Conservation (phyloP, 2,113 vertebrate genomes). For the Nestor notabilis region DNA sequence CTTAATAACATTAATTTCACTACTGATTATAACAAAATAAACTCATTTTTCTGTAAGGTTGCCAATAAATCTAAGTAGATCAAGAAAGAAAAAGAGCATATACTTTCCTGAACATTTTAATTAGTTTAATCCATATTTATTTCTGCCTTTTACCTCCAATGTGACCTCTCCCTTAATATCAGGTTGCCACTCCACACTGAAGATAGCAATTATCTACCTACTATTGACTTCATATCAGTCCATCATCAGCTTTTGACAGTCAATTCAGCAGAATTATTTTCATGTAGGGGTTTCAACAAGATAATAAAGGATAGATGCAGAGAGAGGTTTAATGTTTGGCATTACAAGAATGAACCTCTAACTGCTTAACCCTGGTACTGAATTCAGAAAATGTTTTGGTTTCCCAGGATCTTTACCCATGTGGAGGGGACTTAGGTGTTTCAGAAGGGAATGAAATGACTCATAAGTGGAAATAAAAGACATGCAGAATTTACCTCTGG, state of each 20-base stretch:
- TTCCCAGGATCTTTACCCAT: neutral
- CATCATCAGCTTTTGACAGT: neutral
- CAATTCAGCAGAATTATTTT: neutral
- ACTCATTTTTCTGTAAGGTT: neutral
- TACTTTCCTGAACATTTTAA: neutral
- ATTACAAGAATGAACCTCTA: neutral
- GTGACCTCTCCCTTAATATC: neutral
- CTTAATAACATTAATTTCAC: conserved; percentile 54
- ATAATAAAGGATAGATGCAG: neutral
- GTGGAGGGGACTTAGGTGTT: neutral
- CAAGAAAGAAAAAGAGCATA: neutral
- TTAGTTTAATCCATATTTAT: neutral
- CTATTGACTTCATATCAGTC: neutral
- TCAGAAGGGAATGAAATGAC: neutral
- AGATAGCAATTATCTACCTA: neutral
- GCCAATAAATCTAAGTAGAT: neutral
- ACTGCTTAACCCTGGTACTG: neutral
- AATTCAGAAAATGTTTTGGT: neutral
- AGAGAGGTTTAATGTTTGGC: neutral
- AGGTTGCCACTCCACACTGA: neutral
- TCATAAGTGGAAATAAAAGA: neutral
- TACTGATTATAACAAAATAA: conserved; percentile 61
- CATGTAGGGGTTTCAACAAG: neutral
- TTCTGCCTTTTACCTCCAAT: neutral
- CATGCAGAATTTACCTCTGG: neutral